These are phyloP conservation scores for Sericinus montela DNA, from an alignment of 2,888 invertebrate genomes.

Conservation along the genomic window DNA sequence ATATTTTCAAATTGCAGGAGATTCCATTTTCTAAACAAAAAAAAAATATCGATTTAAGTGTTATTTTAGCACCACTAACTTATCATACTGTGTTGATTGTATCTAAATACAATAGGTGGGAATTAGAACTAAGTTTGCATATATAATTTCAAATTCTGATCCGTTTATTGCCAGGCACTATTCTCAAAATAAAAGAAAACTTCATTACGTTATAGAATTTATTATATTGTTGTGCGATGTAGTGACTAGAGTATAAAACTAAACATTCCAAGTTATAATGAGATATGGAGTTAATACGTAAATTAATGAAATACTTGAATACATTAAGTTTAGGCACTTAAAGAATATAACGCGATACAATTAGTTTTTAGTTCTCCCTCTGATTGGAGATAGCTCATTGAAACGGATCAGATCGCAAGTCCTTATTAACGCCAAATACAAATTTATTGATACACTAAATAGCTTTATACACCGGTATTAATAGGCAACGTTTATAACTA, in stretches of 20 bases:
- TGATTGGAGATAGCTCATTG: not conserved
- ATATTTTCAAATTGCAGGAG: slow-evolving; percentile 20
- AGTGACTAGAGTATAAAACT: slow-evolving; percentile 15
- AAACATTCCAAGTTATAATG: too few relatives aligned
- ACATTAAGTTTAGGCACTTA: too few relatives aligned
- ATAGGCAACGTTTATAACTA: too few relatives aligned
- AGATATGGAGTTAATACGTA: too few relatives aligned
- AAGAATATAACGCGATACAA: too few relatives aligned
- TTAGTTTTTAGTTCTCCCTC: too few relatives aligned
- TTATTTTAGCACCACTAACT: slow-evolving; percentile 36
- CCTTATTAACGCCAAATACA: not conserved
- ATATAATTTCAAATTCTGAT: slow-evolving; percentile 3
- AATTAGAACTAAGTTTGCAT: slow-evolving; percentile 23
- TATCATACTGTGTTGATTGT: slow-evolving; percentile 24
- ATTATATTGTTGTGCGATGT: slow-evolving; percentile 11
- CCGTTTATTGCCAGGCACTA: not conserved
- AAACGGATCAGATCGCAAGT: slow-evolving; percentile 3
- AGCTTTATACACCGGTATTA: too few relatives aligned
- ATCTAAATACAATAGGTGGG: slow-evolving; percentile 34
- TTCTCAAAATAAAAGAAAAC: not conserved
- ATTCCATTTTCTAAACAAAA: slow-evolving; percentile 17
- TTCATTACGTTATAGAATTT: not conserved
- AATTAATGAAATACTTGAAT: too few relatives aligned
- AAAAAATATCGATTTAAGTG: slow-evolving; percentile 18
- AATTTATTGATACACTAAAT: not conserved